A percentile compares a stretch with the other conserved stretches of the same genome.
phyloP scores from a whole-genome alignment of 2,888 invertebrate genomes.

The Tenthredo scrophulariae region DNA sequence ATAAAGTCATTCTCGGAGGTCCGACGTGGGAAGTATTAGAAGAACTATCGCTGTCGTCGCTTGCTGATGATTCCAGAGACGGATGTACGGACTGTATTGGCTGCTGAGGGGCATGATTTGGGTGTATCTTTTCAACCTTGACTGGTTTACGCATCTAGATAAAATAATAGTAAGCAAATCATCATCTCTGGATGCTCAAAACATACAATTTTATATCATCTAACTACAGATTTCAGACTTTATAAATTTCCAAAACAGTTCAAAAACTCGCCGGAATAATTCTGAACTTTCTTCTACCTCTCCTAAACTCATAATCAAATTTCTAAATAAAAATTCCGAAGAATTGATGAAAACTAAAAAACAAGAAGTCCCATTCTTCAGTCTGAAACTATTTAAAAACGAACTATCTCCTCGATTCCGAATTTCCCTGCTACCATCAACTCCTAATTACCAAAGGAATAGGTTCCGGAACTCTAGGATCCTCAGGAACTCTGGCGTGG shows the following conservation, averaged over 20 bases:
- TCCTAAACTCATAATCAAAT: not conserved
- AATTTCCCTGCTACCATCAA: not conserved
- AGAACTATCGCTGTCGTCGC: slow-evolving; percentile 82
- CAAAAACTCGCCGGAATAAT: not conserved
- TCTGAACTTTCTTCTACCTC: not conserved
- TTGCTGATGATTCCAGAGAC: slow-evolving; percentile 81
- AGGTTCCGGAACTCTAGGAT: slow-evolving; percentile 75
- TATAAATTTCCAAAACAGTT: not conserved
- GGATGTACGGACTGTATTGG: slow-evolving; percentile 69
- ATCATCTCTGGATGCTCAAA: not conserved
- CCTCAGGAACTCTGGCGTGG: slow-evolving; percentile 69
- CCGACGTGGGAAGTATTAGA: slow-evolving; percentile 82
- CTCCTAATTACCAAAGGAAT: slow-evolving; percentile 71
- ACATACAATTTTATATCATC: not conserved
- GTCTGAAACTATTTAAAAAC: not conserved
- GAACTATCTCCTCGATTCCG: not conserved
- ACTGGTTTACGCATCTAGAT: slow-evolving; percentile 74
- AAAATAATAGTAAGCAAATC: not conserved
- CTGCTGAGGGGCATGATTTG: slow-evolving; percentile 68
- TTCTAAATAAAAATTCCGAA: not conserved
- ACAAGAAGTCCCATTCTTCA: not conserved
- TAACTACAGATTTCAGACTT: not conserved
- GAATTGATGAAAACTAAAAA: not conserved
- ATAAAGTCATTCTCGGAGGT: slow-evolving; percentile 85
- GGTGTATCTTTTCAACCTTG: slow-evolving; percentile 74